These are phyloP conservation scores for Aphelinus atriplicis DNA, from an alignment of 1,140 invertebrate genomes.

Conservation along the genomic window DNA sequence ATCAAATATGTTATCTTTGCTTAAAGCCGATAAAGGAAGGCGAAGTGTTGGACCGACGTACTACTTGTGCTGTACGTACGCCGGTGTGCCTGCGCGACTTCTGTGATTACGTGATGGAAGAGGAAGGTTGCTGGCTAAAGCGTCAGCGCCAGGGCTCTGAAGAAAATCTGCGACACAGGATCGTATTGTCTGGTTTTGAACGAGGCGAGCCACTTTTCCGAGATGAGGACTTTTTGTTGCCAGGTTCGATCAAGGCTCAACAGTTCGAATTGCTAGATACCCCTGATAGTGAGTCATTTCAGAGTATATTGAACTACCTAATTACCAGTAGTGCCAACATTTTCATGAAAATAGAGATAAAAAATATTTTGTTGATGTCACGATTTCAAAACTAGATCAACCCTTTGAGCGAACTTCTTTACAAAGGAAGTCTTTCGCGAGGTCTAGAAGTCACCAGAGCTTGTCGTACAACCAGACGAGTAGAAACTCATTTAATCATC, in stretches of 20 bases:
- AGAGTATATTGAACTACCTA: no score
- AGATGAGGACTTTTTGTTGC: conserved; percentile 28
- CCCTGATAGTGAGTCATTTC: neutral
- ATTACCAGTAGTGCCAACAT: no score
- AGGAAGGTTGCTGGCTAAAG: conserved; percentile 66
- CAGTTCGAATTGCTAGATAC: neutral
- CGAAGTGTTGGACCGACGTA: conserved; percentile 2
- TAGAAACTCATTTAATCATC: neutral
- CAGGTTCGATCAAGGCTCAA: conserved; percentile 17
- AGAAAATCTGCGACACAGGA: neutral
- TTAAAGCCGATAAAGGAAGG: no score
- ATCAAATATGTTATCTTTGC: no score
- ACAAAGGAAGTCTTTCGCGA: no score
- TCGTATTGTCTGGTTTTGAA: no score
- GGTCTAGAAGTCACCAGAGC: no score
- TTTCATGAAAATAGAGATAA: no score
- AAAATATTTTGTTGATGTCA: no score
- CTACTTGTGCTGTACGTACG: conserved; percentile 56
- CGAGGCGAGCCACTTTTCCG: conserved; percentile 14
- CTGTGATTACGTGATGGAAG: conserved; percentile 66
- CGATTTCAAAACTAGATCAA: no score
- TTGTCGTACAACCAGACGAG: no score
- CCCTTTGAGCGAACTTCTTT: no score
- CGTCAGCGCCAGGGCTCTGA: conserved; percentile 50
- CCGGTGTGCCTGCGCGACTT: conserved; percentile 67